Conservation (phyloP, 2,797 vertebrate genomes). For the Mus spretus region DNA sequence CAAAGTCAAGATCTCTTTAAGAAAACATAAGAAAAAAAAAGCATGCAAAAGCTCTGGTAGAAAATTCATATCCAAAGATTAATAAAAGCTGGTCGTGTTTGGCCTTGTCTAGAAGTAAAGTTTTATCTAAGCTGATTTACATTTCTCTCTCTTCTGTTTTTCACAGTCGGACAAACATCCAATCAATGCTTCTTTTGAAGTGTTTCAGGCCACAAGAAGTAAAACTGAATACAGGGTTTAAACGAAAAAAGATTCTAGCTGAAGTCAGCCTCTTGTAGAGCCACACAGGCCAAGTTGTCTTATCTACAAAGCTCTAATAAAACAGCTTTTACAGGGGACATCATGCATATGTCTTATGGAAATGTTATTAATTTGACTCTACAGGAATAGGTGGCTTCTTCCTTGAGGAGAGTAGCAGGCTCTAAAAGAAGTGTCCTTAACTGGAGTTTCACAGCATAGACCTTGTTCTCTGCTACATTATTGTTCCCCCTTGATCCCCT, state of each 20-base stretch:
- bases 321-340: slow-evolving; percentile 68
- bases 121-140: slow-evolving; percentile 73
- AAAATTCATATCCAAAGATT: slow-evolving; percentile 65
- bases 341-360: slow-evolving; percentile 76
- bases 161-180: slow-evolving; percentile 71
- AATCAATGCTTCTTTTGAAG: slow-evolving; percentile 73
- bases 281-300: slow-evolving; percentile 48
- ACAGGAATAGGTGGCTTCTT: background rate
- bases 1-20: slow-evolving; percentile 71
- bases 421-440: background rate
- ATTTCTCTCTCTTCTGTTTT: slow-evolving; percentile 80
- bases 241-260: slow-evolving; percentile 70
- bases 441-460: background rate
- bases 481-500: background rate
- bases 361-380: slow-evolving; percentile 50
- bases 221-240: slow-evolving; percentile 67
- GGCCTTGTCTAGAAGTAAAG: slow-evolving; percentile 74
- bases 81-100: slow-evolving; percentile 69
- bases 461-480: background rate
- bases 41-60: slow-evolving; percentile 54
- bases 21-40: slow-evolving; percentile 65
- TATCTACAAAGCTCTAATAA: slow-evolving; percentile 83
- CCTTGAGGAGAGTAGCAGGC: background rate
- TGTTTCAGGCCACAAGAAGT: slow-evolving; percentile 67
- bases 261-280: slow-evolving; percentile 42